phyloP scores from a whole-genome alignment of 1,140 invertebrate genomes.

The Chironomus striatipennis region DNA sequence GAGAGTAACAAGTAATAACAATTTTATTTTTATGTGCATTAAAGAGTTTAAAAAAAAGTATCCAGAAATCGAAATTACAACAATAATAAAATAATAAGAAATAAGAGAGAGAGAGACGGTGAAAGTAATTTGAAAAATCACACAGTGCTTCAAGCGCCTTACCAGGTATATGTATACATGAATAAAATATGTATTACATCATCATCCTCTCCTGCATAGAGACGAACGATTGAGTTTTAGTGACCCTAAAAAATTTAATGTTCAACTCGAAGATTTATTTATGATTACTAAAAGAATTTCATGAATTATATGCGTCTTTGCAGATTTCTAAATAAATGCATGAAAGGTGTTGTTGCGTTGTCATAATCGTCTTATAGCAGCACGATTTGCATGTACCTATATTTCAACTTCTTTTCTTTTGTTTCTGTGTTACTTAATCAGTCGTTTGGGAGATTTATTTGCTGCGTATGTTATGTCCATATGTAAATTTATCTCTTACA shows the following conservation, averaged over 20 bases:
- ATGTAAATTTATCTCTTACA: neutral
- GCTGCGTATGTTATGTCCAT: neutral
- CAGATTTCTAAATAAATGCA: neutral
- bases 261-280: neutral
- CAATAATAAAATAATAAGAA: neutral
- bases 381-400: neutral
- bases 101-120: neutral
- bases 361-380: neutral
- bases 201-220: neutral
- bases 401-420: neutral
- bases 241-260: neutral
- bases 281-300: neutral
- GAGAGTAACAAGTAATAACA: no score
- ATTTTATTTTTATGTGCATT: no score
- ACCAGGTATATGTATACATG: neutral
- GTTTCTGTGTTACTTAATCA: conserved; percentile 6
- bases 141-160: neutral
- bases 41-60: neutral
- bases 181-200: neutral
- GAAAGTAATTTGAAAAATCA: conserved; percentile 14
- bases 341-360: neutral
- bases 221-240: neutral
- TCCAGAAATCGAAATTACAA: neutral
- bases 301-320: neutral
- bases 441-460: neutral